Evolutionary conservation across 1,140 invertebrate genomes (phyloP).

Genomic region (Drosophila kepulauana): DNA sequence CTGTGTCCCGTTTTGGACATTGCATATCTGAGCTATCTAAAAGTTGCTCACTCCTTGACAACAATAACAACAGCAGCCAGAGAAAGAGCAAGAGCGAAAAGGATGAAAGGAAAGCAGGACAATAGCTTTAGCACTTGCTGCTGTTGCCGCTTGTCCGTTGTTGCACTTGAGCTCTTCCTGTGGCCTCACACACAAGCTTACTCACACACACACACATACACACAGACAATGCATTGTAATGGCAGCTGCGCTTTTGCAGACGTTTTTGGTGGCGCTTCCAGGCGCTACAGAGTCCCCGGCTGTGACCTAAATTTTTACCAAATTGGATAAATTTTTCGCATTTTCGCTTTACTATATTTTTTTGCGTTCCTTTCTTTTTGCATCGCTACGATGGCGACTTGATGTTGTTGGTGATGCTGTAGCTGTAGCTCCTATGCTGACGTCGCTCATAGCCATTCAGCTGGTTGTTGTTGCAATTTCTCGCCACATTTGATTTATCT

Average conservation of each 20-base stretch:
- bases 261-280: conserved; percentile 55
- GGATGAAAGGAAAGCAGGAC: conserved; percentile 56
- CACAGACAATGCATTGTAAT: conserved; percentile 19
- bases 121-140: conserved; percentile 74
- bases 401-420: conserved; percentile 16
- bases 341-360: conserved; percentile 67
- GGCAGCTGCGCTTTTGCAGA: conserved; percentile 73
- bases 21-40: conserved; percentile 45
- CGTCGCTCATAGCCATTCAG: conserved; percentile 44
- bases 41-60: conserved; percentile 24
- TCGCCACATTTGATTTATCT: conserved; percentile 84
- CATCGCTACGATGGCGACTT: conserved; percentile 37
- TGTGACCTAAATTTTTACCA: conserved; percentile 85
- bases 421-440: conserved; percentile 26
- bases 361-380: conserved; percentile 34
- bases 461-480: conserved; percentile 75
- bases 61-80: conserved; percentile 1
- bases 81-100: background rate
- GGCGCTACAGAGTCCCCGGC: conserved; percentile 55
- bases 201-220: conserved; percentile 21
- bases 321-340: conserved; percentile 85
- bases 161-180: conserved; percentile 78
- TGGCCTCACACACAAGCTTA: conserved; percentile 38
- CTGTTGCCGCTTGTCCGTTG: conserved; percentile 52
- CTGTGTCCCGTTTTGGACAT: conserved; percentile 37